These are phyloP conservation scores for Ramphastos sulfuratus DNA, from an alignment of 2,113 vertebrate species.

Conservation along the genomic window DNA sequence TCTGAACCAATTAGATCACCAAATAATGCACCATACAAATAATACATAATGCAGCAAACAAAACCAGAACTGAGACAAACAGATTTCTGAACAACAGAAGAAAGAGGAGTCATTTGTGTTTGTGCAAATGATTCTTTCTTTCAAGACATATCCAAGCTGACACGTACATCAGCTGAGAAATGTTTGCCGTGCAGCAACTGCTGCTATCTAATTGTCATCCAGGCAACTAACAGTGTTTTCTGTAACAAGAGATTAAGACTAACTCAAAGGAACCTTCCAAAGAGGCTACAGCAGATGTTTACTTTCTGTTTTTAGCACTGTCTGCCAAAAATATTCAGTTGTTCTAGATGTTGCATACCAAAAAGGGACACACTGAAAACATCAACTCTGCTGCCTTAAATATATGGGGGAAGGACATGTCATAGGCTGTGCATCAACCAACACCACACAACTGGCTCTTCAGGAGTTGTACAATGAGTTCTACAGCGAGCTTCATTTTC, in stretches of 20 bases:
- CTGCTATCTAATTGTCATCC: not conserved
- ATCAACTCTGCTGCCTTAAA: not conserved
- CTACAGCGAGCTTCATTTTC: not conserved
- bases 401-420: not conserved
- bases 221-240: not conserved
- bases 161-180: not conserved
- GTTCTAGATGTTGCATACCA: not conserved
- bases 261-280: not conserved
- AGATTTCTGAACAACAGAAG: not conserved
- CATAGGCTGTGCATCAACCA: not conserved
- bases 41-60: not conserved
- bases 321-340: not conserved
- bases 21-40: not conserved
- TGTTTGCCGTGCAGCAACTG: not conserved
- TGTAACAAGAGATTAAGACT: not conserved
- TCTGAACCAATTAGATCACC: not conserved
- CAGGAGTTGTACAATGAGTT: not conserved
- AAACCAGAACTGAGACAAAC: not conserved
- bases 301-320: not conserved
- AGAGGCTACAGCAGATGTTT: not conserved
- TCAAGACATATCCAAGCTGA: not conserved
- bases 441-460: not conserved
- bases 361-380: not conserved
- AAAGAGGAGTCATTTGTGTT: not conserved
- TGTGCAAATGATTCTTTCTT: not conserved